These are phyloP conservation scores for Penelope pileata DNA, from an alignment of 2,113 vertebrate species.

Conservation along the genomic window DNA sequence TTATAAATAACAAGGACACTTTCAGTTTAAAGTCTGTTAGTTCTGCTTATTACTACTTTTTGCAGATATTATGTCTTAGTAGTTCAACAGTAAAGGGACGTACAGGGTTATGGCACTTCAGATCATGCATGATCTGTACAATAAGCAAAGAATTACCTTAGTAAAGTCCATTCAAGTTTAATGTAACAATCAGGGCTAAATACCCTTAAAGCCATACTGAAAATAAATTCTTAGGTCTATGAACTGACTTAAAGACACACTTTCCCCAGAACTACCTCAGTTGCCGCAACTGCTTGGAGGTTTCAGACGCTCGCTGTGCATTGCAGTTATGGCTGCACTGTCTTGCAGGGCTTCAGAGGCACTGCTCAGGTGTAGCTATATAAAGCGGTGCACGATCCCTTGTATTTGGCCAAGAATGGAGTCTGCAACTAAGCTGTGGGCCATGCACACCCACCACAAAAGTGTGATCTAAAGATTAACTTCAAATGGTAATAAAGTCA, in stretches of 20 bases:
- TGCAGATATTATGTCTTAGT: not conserved
- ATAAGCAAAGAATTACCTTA: not conserved
- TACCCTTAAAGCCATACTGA: not conserved
- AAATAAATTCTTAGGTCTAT: not conserved
- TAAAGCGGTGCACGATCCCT: fast-evolving
- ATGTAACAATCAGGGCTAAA: not conserved
- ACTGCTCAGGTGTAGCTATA: not conserved
- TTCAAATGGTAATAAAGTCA: not conserved
- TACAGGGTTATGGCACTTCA: not conserved
- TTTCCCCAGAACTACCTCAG: not conserved
- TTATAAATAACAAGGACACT: not conserved
- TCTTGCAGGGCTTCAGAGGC: not conserved
- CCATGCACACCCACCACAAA: not conserved
- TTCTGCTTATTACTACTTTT: not conserved
- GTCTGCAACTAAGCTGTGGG: not conserved
- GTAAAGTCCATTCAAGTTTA: not conserved
- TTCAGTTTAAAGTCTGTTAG: not conserved
- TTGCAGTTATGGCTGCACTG: not conserved
- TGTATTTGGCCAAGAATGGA: not conserved
- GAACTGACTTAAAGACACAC: not conserved
- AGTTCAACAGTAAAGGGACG: not conserved
- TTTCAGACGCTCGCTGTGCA: not conserved
- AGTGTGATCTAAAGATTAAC: not conserved
- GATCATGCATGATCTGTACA: not conserved
- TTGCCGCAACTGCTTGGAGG: not conserved